phyloP scores from a whole-genome alignment of 2,113 vertebrate genomes.

The Rhegmatorhina hoffmannsi region DNA sequence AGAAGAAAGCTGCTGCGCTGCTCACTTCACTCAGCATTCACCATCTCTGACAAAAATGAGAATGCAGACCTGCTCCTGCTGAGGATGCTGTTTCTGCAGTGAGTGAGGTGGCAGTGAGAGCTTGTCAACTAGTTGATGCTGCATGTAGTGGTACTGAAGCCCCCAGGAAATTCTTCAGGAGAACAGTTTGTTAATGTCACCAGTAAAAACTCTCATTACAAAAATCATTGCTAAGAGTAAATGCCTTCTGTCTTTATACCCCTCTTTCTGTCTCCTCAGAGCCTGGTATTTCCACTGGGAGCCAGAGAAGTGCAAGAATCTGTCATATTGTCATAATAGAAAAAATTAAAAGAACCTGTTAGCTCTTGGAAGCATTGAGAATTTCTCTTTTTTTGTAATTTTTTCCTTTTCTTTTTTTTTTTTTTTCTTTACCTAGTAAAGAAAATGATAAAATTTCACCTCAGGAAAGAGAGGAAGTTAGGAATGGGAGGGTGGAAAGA shows the following conservation, averaged over 20 bases:
- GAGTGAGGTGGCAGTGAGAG: not conserved
- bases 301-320: slow-evolving; percentile 3
- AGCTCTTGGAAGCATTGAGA: not conserved
- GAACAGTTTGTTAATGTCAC: slow-evolving; percentile 36
- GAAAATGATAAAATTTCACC: slow-evolving; percentile 35
- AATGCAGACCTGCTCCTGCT: not conserved
- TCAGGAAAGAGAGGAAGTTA: not conserved
- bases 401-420: not conserved
- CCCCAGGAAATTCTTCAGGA: slow-evolving; percentile 48
- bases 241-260: slow-evolving; percentile 58
- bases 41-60: not conserved
- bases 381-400: not conserved
- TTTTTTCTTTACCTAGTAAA: not conserved
- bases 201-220: slow-evolving; percentile 51
- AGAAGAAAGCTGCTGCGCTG: not conserved
- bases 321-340: slow-evolving; percentile 74
- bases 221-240: slow-evolving; percentile 56
- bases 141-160: slow-evolving; percentile 24
- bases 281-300: slow-evolving; percentile 57
- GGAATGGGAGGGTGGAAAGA: not conserved
- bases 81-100: not conserved
- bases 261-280: not conserved
- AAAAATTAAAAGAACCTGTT: slow-evolving; percentile 67
- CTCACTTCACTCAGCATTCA: not conserved
- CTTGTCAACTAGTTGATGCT: slow-evolving; percentile 27